Base-by-base conservation (phyloP, 92 coral and sea anemone species). In the Isaurus tuberculatus region DNA sequence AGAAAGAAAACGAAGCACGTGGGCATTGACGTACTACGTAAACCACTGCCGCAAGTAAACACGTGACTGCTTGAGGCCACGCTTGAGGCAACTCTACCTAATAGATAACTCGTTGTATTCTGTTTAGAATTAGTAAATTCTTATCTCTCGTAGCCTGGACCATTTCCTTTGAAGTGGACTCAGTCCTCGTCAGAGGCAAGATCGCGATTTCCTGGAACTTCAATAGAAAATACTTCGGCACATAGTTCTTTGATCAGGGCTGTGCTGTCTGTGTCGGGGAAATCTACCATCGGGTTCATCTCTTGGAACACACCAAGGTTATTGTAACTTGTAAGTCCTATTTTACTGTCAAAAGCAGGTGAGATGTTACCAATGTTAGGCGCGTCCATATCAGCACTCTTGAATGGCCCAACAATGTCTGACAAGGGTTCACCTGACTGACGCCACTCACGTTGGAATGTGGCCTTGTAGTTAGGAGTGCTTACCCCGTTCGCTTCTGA, bases 211-310 rank as follows among this genome's bases (percentile, higher is more conserved):
- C 51, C 82, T 32, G 82, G 82, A 36, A 91, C 92, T 8, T 94
- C 98, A 65, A 94, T 94, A 10, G 98, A 89, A 77, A 94, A 94
- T 13, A 94, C 98, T 65, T 94, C 98, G 32, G 91, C 93, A 15
- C 95, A 94, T 20, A 94, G 89, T 83, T 94, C 95, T 64, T 94
- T 92, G 51, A 94, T 94, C 33, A 94, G 90, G 2, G 98, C 95
- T 19, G 90, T 86, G 70, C 98, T 94, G 65, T 94, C 98, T 25
- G 95, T 94, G 60, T 94, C 98, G n/a, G 98, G 91, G 43, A 94
- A 94, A 42, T 89, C 98, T 79, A 86, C 88, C 30, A 85, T 86
- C 19, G 97, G 84, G 73, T 86, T 89, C 84, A 94, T 69, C 53
- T 91, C 95, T 8, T 90, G 84, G 53, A 87, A 91, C 17, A 89